Evolutionary conservation across 37 sponge, comb jelly and placozoan genomes (phyloP).

Genomic region (Aplysina aerophoba): DNA sequence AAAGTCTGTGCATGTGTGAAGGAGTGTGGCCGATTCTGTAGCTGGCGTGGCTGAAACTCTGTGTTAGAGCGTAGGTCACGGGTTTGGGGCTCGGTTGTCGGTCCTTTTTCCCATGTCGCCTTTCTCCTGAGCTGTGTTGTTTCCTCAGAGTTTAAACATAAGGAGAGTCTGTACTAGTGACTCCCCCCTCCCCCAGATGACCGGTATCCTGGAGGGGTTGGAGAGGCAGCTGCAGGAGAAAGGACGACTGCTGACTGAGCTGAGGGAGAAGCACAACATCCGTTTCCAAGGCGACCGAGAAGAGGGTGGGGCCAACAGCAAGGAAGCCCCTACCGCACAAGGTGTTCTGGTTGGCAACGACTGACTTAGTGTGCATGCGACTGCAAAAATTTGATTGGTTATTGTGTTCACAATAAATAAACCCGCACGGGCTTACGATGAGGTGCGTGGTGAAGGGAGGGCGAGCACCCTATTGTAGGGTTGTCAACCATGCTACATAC

Average conservation of each 20-base stretch:
- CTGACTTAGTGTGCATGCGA: neutral
- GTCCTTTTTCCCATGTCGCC: too few relatives aligned
- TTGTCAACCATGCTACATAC: constrained; percentile 3
- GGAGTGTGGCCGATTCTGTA: too few relatives aligned
- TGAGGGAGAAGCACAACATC: constrained; percentile 85
- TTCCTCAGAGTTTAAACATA: neutral
- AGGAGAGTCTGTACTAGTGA: neutral
- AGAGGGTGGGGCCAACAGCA: constrained; percentile 23
- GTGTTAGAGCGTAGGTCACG: too few relatives aligned
- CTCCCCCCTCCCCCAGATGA: constrained; percentile 31
- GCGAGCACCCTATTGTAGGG: too few relatives aligned
- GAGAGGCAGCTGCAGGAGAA: constrained; percentile 74
- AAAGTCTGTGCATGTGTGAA: too few relatives aligned
- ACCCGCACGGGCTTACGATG: too few relatives aligned
- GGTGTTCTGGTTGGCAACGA: constrained; percentile 35
- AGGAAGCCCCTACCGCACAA: constrained; percentile 7
- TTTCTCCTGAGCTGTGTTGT: too few relatives aligned
- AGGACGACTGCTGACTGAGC: constrained; percentile 77
- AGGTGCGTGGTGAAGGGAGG: too few relatives aligned
- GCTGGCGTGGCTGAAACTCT: too few relatives aligned
- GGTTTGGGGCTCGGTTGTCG: too few relatives aligned
- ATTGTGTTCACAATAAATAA: too few relatives aligned
- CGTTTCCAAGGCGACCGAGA: constrained; percentile 66
- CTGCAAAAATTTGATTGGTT: too few relatives aligned
- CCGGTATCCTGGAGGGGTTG: constrained; percentile 50